Base-by-base conservation (phyloP, 2,888 invertebrate genomes). In the Sclerodermus sp. region DNA sequence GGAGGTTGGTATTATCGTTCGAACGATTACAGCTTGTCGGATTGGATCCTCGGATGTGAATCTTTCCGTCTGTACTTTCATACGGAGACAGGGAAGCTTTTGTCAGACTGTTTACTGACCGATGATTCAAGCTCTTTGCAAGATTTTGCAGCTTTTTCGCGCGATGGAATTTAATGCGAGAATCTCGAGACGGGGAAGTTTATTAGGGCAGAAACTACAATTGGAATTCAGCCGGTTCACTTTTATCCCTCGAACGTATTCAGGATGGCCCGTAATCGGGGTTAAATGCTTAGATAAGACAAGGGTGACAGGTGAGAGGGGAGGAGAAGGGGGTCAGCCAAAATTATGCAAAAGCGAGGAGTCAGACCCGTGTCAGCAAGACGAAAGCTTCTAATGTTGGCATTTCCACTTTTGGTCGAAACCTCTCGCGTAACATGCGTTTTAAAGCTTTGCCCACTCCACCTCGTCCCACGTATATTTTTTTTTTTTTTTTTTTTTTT, bases 321-420 rank as follows among this genome's bases (percentile, higher is more conserved):
- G 53, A 48, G 53, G 47, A 53, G 51, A 58, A 38, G 42, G 51
- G 53, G 49, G 53, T 23, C 23, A 8, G 4, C 23, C 4, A 23
- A 51, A 63, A 63, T 63, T 63, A 62, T 62, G 63, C 55, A 55
- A 55, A 62, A 55, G 60, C 60, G 53, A 60, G 49, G 51, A 61
- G 47, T 54, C 50, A 50, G 50, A 62, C 49, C 50, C 52, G 57
- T 52, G 59, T 62, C 62, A 56, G 42, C 50, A 41, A 15, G 44
- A 53, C 44, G 47, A 49, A 16, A 36, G 45, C 29, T 51, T 39
- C 14, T 41, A 45, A 47, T 45, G 45, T 45, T 32, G 45, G 46
- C 38, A 17, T 47, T 47, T 52, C 42, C 14, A 34, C 40, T 44
- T 43, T 34, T 16, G 41, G 10, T 42, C 10, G 31, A 37, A 12